Evolutionary conservation across 2,797 vertebrate species (phyloP).

Genomic region (Phalloptychus januarius): DNA sequence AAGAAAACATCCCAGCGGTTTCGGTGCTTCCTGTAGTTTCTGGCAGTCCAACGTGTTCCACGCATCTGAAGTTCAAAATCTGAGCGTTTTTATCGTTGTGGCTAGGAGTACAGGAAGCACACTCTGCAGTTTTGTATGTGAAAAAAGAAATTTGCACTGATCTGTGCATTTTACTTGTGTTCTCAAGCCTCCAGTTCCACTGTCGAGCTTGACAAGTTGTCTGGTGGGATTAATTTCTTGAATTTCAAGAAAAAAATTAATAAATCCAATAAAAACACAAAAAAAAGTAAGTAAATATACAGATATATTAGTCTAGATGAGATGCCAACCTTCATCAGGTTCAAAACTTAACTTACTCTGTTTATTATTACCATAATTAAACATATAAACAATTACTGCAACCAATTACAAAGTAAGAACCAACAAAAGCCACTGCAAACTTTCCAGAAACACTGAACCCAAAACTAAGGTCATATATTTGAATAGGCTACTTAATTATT

Average conservation of each 20-base stretch:
- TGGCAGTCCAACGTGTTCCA: background rate
- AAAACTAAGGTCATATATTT: background rate
- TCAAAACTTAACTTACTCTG: background rate
- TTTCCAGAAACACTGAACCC: background rate
- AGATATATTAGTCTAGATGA: background rate
- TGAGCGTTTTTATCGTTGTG: background rate
- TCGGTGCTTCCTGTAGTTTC: background rate
- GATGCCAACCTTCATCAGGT: background rate
- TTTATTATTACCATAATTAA: background rate
- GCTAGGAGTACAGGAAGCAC: background rate
- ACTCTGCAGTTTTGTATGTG: background rate
- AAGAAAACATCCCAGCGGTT: conserved; percentile 1
- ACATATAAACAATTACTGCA: background rate
- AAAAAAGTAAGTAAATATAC: background rate
- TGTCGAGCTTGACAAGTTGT: background rate
- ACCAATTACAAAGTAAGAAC: background rate
- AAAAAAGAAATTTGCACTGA: background rate
- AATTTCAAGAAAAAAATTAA: background rate
- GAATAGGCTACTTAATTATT: background rate
- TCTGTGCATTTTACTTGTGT: background rate
- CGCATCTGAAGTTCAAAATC: background rate
- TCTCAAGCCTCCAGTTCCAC: background rate
- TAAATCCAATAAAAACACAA: background rate
- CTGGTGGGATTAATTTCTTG: background rate
- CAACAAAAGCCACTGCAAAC: background rate